Conservation (phyloP, 1,140 invertebrate genomes). For the Oncopodura yosiiana region DNA sequence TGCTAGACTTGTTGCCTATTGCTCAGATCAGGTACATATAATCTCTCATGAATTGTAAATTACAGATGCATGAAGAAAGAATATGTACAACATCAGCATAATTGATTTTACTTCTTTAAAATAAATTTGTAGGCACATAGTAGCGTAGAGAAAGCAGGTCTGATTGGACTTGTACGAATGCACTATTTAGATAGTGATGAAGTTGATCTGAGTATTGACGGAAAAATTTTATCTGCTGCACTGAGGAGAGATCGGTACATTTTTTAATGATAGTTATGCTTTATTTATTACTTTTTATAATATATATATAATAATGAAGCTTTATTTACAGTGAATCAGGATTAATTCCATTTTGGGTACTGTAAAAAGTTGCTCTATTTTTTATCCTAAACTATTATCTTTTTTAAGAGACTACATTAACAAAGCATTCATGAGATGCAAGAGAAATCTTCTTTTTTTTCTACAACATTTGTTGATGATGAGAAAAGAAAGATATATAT, state of each 20-base stretch:
- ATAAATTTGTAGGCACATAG: conserved; percentile 70
- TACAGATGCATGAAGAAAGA: neutral
- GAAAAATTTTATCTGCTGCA: conserved; percentile 65
- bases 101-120: neutral
- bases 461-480: neutral
- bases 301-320: no score
- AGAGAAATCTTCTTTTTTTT: neutral
- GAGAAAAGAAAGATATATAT: neutral
- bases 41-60: neutral
- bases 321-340: conserved; percentile 67
- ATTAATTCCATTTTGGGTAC: conserved; percentile 87
- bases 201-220: conserved; percentile 65
- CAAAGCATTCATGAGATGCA: neutral
- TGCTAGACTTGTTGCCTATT: conserved; percentile 83
- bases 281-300: no score
- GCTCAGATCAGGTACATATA: conserved; percentile 65
- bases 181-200: conserved; percentile 79
- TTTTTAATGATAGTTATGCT: no score
- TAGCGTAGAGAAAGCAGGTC: conserved; percentile 88
- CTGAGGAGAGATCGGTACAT: conserved; percentile 69
- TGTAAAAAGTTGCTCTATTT: neutral
- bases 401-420: neutral
- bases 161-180: conserved; percentile 83
- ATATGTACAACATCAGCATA: conserved; percentile 1
- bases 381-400: neutral